Conservation (phyloP, 2,888 invertebrate genomes). For the Napeogenes sylphis region DNA sequence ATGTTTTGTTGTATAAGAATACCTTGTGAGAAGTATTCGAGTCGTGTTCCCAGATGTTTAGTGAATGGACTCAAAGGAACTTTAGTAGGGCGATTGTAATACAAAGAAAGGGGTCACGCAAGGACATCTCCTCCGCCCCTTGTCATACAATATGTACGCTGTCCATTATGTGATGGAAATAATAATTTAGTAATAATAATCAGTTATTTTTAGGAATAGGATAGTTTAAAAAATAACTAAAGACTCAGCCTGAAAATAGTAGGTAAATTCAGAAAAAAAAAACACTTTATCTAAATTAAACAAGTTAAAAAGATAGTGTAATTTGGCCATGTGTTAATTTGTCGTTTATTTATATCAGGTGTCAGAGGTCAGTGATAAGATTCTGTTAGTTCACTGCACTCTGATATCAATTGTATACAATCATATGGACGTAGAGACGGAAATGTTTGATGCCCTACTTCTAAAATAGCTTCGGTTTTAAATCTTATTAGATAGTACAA, state of each 20-base stretch:
- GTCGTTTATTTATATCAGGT: slow-evolving; percentile 7
- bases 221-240: background rate
- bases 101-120: slow-evolving; percentile 24
- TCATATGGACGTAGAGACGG: background rate
- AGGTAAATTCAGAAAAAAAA: background rate
- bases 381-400: slow-evolving; percentile 18
- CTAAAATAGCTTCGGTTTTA: slow-evolving; percentile 1
- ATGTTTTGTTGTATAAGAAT: background rate
- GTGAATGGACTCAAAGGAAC: slow-evolving; percentile 21
- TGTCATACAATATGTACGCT: slow-evolving; percentile 9
- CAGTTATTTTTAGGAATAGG: no score
- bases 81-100: slow-evolving; percentile 17
- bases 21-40: slow-evolving; percentile 16
- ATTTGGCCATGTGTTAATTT: no score
- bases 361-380: slow-evolving; percentile 20
- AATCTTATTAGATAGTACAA: background rate
- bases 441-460: background rate
- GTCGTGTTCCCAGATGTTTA: slow-evolving; percentile 20
- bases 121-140: slow-evolving; percentile 17
- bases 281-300: no score
- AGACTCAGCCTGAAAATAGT: no score
- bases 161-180: slow-evolving; percentile 12
- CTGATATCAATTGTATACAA: background rate
- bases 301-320: no score
- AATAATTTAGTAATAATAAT: background rate